Percentiles rank a stretch among this genome's conserved stretches.
Evolutionary conservation across 2,113 vertebrate genomes (phyloP).

Genomic region (Crotalus viridis): DNA sequence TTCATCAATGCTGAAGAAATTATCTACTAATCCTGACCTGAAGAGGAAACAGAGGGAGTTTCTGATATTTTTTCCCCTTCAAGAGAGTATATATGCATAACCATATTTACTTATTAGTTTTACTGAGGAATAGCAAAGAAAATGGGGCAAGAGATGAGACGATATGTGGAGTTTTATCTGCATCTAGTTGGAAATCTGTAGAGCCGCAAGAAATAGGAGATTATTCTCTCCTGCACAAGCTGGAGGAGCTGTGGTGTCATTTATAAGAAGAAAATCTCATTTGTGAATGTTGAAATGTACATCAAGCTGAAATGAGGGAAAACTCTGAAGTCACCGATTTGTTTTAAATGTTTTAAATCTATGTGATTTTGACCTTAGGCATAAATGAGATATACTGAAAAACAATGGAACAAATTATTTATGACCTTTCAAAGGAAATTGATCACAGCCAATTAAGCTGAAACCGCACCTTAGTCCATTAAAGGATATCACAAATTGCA

Average conservation of each 20-base stretch:
- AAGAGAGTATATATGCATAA: not conserved
- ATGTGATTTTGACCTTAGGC: not conserved
- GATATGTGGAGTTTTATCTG: not conserved
- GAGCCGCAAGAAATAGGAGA: not conserved
- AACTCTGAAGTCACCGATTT: not conserved
- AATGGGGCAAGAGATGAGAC: not conserved
- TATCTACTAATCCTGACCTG: not conserved
- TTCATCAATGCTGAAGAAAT: not conserved
- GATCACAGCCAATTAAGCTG: not conserved
- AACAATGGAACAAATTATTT: not conserved
- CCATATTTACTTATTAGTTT: not conserved
- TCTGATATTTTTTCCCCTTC: not conserved
- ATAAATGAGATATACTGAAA: not conserved
- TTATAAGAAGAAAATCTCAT: not conserved
- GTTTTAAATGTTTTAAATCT: not conserved
- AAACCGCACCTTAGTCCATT: not conserved
- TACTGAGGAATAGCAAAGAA: not conserved
- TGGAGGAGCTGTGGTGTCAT: not conserved
- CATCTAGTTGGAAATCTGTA: not conserved
- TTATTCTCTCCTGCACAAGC: not conserved
- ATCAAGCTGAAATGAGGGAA: not conserved
- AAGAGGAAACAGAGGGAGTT: not conserved
- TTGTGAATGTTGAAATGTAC: not conserved
- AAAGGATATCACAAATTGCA: not conserved
- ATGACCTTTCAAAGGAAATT: not conserved